Conservation (phyloP, 2,113 vertebrate genomes). For the Eclectus roratus region DNA sequence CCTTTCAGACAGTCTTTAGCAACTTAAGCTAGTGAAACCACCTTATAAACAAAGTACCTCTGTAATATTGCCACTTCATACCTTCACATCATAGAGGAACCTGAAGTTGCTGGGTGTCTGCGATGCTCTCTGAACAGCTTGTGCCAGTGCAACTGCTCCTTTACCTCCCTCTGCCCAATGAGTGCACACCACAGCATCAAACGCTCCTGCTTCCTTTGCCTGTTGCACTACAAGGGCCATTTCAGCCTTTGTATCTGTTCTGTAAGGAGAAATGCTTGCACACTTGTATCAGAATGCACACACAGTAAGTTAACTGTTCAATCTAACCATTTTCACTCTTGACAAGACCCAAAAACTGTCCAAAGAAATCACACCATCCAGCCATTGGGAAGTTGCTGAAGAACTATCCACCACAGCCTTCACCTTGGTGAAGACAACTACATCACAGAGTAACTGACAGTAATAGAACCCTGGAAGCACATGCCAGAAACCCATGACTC, state of each 20-base stretch:
- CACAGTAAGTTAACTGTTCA: neutral
- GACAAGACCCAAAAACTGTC: neutral
- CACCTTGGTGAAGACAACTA: neutral
- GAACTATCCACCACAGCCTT: neutral
- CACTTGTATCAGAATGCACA: neutral
- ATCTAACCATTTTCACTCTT: neutral
- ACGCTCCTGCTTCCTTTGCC: constrained; percentile 88
- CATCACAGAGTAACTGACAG: neutral
- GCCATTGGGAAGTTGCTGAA: neutral
- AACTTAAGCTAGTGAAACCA: neutral
- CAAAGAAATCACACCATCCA: neutral
- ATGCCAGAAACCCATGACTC: neutral
- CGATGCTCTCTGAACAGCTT: constrained; percentile 88
- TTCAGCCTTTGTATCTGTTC: constrained; percentile 89
- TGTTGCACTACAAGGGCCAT: constrained; percentile 84
- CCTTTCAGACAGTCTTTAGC: neutral
- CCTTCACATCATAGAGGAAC: constrained; percentile 92
- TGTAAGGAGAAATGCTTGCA: constrained; percentile 39
- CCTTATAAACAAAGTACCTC: neutral
- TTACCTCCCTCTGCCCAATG: constrained; percentile 96
- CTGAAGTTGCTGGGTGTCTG: constrained; percentile 84
- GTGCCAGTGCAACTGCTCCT: constrained; percentile 85
- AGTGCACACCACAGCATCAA: constrained; percentile 88
- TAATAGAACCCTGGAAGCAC: neutral
- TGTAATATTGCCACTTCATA: constrained; percentile 27